Evolutionary conservation across 1,140 invertebrate species (phyloP).

Genomic region (Samia ricini): DNA sequence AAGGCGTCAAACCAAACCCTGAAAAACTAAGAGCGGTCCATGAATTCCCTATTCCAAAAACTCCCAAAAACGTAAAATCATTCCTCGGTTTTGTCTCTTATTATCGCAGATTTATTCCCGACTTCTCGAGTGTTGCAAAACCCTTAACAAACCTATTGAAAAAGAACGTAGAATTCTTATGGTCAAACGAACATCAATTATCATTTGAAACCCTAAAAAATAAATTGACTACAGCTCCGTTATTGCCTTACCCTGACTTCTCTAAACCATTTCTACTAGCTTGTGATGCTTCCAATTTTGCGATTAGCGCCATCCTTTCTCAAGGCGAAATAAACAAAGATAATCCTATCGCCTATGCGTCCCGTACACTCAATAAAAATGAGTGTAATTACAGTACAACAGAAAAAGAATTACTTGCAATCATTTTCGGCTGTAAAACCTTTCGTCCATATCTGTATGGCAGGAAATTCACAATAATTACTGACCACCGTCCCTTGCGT

Average conservation of each 20-base stretch:
- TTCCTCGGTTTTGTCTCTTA: constrained; percentile 13
- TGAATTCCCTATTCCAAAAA: constrained; percentile 34
- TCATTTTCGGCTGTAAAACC: constrained; percentile 63
- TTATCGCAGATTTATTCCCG: constrained; percentile 19
- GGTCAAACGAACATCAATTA: constrained; percentile 30
- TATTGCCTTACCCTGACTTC: constrained; percentile 52
- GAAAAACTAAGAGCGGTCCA: constrained; percentile 21
- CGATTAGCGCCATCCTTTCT: constrained; percentile 43
- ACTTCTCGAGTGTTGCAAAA: constrained; percentile 39
- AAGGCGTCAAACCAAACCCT: constrained; percentile 33
- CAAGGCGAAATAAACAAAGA: constrained; percentile 39
- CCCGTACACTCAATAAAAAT: constrained; percentile 31
- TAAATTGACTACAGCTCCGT: constrained; percentile 39
- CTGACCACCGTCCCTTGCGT: constrained; percentile 72
- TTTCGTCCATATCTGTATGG: constrained; percentile 74
- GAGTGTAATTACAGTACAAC: constrained; percentile 25
- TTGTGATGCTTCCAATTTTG: constrained; percentile 51
- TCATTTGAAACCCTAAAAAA: constrained; percentile 42
- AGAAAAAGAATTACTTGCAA: constrained; percentile 32
- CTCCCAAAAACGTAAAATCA: constrained; percentile 21
- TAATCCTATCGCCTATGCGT: constrained; percentile 40
- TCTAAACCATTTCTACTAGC: constrained; percentile 45
- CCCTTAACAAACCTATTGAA: constrained; percentile 39
- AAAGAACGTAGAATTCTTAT: constrained; percentile 35
- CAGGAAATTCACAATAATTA: constrained; percentile 67